Evolutionary conservation across 2,797 vertebrate species (phyloP), one percentile per base, ranked within the genome.

Genomic region (Hapalemur alaotrensis): DNA sequence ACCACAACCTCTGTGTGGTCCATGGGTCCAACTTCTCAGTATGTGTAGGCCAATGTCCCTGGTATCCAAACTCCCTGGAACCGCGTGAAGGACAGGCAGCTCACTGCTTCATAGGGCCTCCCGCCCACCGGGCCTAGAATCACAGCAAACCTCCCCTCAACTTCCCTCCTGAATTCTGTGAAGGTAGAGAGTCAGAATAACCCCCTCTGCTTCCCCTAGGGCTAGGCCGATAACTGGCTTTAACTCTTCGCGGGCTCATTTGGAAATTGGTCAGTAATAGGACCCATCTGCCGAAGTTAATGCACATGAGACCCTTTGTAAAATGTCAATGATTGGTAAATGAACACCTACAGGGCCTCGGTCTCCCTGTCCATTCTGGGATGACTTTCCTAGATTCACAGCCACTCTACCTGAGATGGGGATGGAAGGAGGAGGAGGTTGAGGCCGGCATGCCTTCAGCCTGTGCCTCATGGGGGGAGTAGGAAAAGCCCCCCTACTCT

Each of bases 281-380:
- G 70, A 63, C 14, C 90, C 28, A 82, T 79, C 18, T 94, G 90
- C 78, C 65, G 90, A 92, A 97, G 70, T 78, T 48, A 57, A 54
- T 69, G 54, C 7, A 57, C 43, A 48, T 11, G 59, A 95, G 90
- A 88, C 4, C 28, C 70, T 83, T 79, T 85, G 52, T 50, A 69
- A 95, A 85, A 69, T 86, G n/a, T 61, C 48, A 72, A 25, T 80
- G 73, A 84, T 32, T 54, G 15, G 22, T 81, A 83, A 95, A 83
- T 63, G 69, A 85, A 79, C 57, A 92, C 2, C 10, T 73, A 14
- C 5, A 88, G 80, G 52, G 46, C 75, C 38, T 87, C 12, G 2
- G 48, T 81, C 54, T 91, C 43, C 41, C 72, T 76, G 48, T 81
- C 61, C 13, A 54, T 87, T 95, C 61, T 82, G 18, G 84, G 50